Evolutionary conservation across 2,888 invertebrate genomes (phyloP), one percentile per base, ranked within the genome.

Genomic region (Sarcophaga rosellei): DNA sequence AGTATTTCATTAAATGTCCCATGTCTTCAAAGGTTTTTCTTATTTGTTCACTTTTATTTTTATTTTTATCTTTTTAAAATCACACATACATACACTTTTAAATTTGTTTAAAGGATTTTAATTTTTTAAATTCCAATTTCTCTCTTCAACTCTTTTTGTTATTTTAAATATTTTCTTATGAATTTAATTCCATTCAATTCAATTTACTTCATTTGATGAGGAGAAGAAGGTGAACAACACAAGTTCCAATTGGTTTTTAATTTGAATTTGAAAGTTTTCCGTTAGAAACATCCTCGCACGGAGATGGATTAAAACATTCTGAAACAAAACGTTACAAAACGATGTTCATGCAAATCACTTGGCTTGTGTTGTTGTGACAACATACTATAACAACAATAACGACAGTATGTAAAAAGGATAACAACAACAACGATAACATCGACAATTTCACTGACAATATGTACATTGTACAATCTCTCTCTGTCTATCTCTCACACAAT

Each of bases 281-380:
- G 89, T 86, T 88, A 88, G 85, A 88, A 88, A 89, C 91, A 90
- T 91, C 91, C 91, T 91, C 88, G 86, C 90, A 88, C 88, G 88
- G 85, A 89, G 90, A 87, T 89, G 89, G 84, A 88, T 88, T 89
- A 89, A 89, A 89, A 89, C 88, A 90, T 88, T 91, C 89, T 91
- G 90, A 91, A 88, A 84, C 80, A 81, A 84, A 80, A 82, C 35
- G 69, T 65, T 78, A 75, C 77, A 84, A 75, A 81, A 81, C 8
- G 35, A 72, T 82, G 65, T 70, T 70, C 57, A 87, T 84, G 84
- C 81, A 84, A 84, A 86, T 86, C 75, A 75, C 73, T 65, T 66
- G 35, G 35, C 35, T 35, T 8, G 35, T 35, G 73, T 59, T 73
- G 45, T 25, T 25, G 23, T 68, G 84, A 78, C 89, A 86, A 89